Evolutionary conservation across 2,888 invertebrate genomes (phyloP), one percentile per base, ranked within the genome.

Genomic region (Caenorhabditis zanzibari): DNA sequence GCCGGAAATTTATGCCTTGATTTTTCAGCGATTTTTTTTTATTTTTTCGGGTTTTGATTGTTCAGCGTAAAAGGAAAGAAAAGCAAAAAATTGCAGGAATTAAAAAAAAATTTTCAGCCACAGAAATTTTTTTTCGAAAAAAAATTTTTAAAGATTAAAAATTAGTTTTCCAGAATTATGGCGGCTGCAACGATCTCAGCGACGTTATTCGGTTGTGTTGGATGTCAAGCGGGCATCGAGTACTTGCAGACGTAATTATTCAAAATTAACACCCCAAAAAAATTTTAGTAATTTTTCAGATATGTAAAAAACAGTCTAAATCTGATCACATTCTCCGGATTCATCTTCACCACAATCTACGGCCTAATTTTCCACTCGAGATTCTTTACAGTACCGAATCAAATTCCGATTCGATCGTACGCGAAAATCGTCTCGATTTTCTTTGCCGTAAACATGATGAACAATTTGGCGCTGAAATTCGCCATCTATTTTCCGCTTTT

Each of bases 401-500:
- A 59, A 22, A 85, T 88, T 44, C 86, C 88, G 6, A 58, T 85
- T 61, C 74, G 89, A 49, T 81, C 81, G 3, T 91, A 90, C 79
- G 47, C 85, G 19, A 59, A 84, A 58, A 87, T 98, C 79, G 97
- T 98, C 0, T 93, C 95, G 7, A 95, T 98, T 93, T 98, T 97
- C 93, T 98, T 97, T 93, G 94, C 96, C 0, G 95, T 96, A 24
- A 98, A 96, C 93, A 95, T 97, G 0, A 95, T 95, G 81, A 94
- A 94, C 89, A 99, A 98, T 93, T 96, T 96, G 94, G 97, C 97
- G 0, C 96, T 98, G 91, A 95, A 96, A 92, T 98, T 97, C 92
- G 96, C 97, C 93, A 97, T 98, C 91, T 95, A 98, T 0, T 97
- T 99, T 95, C 98, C 98, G 0, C 93, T 98, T 61, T 98, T 98